Evolutionary conservation across 2,797 vertebrate species (phyloP).

Genomic region (Psittacula echo): DNA sequence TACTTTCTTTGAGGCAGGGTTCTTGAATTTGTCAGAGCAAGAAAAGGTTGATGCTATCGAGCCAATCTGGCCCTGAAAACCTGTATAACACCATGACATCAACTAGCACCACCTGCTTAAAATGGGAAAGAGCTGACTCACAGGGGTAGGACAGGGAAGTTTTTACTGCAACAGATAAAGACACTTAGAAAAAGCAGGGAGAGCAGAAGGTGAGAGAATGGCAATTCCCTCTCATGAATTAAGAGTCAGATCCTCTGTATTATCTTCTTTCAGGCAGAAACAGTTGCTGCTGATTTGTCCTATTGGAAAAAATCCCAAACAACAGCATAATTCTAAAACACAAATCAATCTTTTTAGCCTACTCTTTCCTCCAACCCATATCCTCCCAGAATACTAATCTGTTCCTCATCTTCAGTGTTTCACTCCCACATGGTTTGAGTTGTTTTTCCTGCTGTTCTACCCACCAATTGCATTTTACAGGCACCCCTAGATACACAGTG

Average conservation of each 20-base stretch:
- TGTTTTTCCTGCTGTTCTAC: neutral
- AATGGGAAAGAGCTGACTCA: constrained; percentile 32
- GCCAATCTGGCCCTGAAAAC: neutral
- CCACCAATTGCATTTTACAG: neutral
- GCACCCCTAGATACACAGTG: neutral
- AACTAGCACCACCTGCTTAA: neutral
- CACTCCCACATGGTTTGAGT: neutral
- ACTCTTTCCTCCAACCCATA: neutral
- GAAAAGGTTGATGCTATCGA: constrained; percentile 28
- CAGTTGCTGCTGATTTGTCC: neutral
- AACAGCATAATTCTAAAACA: neutral
- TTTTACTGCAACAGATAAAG: neutral
- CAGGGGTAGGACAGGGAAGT: neutral
- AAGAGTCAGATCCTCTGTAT: neutral
- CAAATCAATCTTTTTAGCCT: neutral
- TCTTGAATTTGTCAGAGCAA: constrained; percentile 39
- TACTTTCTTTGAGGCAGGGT: constrained; percentile 19
- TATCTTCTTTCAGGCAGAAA: neutral
- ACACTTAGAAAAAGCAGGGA: neutral
- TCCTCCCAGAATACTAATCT: neutral
- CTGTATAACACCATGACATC: constrained; percentile 23
- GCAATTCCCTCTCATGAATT: neutral
- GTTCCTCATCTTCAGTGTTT: neutral
- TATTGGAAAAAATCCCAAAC: neutral
- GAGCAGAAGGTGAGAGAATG: neutral